These are phyloP conservation scores for Phalloptychus januarius DNA, from an alignment of 2,797 vertebrate genomes.

Conservation along the genomic window DNA sequence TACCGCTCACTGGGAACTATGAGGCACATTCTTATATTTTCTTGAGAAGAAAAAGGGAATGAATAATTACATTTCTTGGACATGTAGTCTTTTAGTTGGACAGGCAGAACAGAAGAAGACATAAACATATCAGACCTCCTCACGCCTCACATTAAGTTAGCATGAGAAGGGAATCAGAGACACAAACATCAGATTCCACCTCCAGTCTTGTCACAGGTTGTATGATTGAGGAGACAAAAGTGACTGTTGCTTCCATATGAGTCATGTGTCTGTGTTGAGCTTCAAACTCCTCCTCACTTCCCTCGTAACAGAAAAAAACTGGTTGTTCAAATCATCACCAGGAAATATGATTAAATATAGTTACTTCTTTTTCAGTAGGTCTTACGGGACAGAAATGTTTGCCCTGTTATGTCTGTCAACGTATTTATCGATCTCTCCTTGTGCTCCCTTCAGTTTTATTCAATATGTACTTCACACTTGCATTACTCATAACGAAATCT, in stretches of 20 bases:
- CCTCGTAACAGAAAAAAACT: conserved; percentile 41
- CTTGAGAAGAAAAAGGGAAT: conserved; percentile 29
- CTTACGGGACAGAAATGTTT: conserved; percentile 8
- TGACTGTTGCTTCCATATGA: conserved; percentile 39
- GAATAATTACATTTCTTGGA: conserved; percentile 7
- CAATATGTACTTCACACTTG: background rate
- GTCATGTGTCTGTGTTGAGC: conserved; percentile 41
- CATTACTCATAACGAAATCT: conserved; percentile 14
- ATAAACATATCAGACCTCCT: conserved; percentile 29
- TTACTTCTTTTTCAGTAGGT: conserved; percentile 7
- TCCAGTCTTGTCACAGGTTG: conserved; percentile 21
- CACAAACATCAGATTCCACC: conserved; percentile 26
- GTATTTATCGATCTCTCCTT: background rate
- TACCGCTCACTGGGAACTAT: background rate
- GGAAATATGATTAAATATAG: conserved; percentile 5
- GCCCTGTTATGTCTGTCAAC: conserved; percentile 9
- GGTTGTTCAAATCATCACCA: conserved; percentile 23
- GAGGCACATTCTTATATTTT: background rate
- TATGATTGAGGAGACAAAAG: conserved; percentile 37
- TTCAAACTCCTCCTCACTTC: conserved; percentile 26
- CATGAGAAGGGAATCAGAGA: conserved; percentile 8
- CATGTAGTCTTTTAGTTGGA: conserved; percentile 20
- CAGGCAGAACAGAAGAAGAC: conserved; percentile 7
- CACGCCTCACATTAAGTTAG: conserved; percentile 17
- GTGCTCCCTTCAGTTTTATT: background rate